Evolutionary conservation across 2,888 invertebrate species (phyloP).

Genomic region (Falcaria lacertinaria): DNA sequence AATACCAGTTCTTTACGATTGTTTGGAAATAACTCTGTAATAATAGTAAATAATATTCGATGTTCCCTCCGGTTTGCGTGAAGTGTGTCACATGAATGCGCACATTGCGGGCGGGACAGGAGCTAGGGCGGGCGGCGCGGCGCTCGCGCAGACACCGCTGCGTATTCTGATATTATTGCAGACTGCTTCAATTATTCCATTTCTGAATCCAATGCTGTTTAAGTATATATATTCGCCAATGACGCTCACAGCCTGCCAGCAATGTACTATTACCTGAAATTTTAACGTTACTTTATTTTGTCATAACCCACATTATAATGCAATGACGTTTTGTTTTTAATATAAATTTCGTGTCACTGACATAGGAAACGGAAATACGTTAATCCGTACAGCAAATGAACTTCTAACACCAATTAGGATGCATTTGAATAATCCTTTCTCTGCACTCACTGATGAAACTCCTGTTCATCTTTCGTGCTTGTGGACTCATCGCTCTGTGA

Average conservation of each 20-base stretch:
- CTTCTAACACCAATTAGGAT: too few relatives aligned
- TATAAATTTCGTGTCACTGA: slow-evolving; percentile 65
- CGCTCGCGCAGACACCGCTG: slow-evolving; percentile 37
- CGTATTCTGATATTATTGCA: slow-evolving; percentile 13
- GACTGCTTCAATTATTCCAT: slow-evolving; percentile 3
- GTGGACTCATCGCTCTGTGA: too few relatives aligned
- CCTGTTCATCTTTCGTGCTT: too few relatives aligned
- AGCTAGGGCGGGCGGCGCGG: slow-evolving; percentile 50
- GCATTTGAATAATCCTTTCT: too few relatives aligned
- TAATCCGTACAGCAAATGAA: slow-evolving; percentile 11
- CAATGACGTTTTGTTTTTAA: slow-evolving; percentile 60
- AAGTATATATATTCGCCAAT: background rate
- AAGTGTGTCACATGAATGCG: slow-evolving; percentile 64
- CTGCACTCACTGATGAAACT: too few relatives aligned
- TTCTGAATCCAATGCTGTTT: slow-evolving; percentile 28
- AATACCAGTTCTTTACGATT: background rate
- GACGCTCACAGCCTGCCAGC: slow-evolving; percentile 10
- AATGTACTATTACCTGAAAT: slow-evolving; percentile 20
- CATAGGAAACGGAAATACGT: slow-evolving; percentile 39
- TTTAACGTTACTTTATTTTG: slow-evolving; percentile 1
- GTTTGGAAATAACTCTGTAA: background rate
- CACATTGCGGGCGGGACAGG: slow-evolving; percentile 42
- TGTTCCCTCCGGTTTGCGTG: slow-evolving; percentile 36
- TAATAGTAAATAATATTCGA: slow-evolving; percentile 15
- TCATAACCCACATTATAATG: slow-evolving; percentile 26